Evolutionary conservation across 2,113 vertebrate species (phyloP), one percentile per base, ranked within the genome.

Genomic region (Hippocampus zosterae): DNA sequence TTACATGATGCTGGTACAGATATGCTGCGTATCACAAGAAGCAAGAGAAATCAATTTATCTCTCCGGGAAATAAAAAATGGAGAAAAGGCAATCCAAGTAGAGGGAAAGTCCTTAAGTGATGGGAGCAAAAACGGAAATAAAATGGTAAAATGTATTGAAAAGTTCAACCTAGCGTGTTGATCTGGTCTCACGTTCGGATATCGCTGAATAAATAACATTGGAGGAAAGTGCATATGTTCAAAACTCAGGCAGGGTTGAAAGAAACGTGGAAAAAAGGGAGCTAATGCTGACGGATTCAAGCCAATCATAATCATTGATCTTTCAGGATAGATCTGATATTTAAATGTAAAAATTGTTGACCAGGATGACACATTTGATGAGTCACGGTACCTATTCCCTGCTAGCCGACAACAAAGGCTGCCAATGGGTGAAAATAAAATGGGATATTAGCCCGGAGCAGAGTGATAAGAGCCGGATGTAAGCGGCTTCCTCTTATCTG

Each of bases 401-500:
- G 75, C 80, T 68, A 65, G 77, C 52, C 69, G 75, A 75, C 84
- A 84, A 87, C 76, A 83, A 85, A 86, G 77, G 62, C 53, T 56
- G 74, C 81, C 70, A 75, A 82, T 77, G 74, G 86, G 74, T 67
- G 80, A 81, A 83, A 85, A 81, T 61, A 84, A 87, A 82, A 82
- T 80, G 79, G 80, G 80, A 89, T 86, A 91, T 87, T 89, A 84
- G 88, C 88, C 87, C 79, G 81, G 84, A 88, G 86, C 80, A 69
- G 64, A 76, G 79, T 76, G 89, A 90, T 89, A 89, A 89, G 85
- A 76, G 74, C 75, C 71, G 85, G 75, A 79, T 85, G 76, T 89
- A 88, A 88, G 88, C 88, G 70, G 88, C 90, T 90, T 89, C 85
- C 83, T 85, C 85, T 88, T 91, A 91, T 91, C 90, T 78, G 79